Conservation (phyloP, 2,113 vertebrate species). For the Motacilla alba region DNA sequence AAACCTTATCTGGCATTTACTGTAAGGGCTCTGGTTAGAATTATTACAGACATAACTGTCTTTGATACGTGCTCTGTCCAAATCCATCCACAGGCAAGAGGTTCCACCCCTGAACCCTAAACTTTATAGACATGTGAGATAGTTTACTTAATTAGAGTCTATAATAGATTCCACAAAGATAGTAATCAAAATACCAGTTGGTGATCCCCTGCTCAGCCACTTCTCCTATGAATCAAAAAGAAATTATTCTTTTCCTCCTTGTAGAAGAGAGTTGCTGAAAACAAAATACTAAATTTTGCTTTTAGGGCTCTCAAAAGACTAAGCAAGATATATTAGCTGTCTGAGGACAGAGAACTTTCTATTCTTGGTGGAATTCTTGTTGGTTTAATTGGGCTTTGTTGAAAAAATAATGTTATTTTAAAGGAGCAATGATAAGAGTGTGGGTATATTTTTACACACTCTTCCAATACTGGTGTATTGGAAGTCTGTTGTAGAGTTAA, state of each 20-base stretch:
- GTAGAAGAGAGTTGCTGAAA: slow-evolving; percentile 22
- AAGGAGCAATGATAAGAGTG: background rate
- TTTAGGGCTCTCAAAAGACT: slow-evolving; percentile 42
- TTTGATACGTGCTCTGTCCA: background rate
- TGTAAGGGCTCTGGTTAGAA: background rate
- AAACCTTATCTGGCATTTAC: background rate
- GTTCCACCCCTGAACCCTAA: background rate
- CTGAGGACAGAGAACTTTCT: slow-evolving; percentile 28
- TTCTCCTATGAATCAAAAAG: slow-evolving; percentile 27
- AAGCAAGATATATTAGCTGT: slow-evolving; percentile 13
- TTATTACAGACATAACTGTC: background rate
- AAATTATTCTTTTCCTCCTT: slow-evolving; percentile 18
- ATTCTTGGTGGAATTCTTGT: slow-evolving; percentile 42
- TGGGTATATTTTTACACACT: slow-evolving; percentile 2
- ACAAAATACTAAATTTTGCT: slow-evolving; percentile 49
- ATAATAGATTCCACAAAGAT: background rate
- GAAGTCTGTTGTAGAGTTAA: background rate
- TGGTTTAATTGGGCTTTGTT: slow-evolving; percentile 49
- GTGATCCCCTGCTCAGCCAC: background rate
- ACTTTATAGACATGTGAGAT: background rate
- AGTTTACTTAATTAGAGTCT: background rate
- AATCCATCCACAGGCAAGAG: background rate
- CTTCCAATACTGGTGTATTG: background rate
- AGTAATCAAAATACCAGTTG: slow-evolving; percentile 2
- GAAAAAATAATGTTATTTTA: slow-evolving; percentile 42